Base-by-base conservation (phyloP, 92 coral and sea anemone genomes). In the Parazoanthus swiftii region DNA sequence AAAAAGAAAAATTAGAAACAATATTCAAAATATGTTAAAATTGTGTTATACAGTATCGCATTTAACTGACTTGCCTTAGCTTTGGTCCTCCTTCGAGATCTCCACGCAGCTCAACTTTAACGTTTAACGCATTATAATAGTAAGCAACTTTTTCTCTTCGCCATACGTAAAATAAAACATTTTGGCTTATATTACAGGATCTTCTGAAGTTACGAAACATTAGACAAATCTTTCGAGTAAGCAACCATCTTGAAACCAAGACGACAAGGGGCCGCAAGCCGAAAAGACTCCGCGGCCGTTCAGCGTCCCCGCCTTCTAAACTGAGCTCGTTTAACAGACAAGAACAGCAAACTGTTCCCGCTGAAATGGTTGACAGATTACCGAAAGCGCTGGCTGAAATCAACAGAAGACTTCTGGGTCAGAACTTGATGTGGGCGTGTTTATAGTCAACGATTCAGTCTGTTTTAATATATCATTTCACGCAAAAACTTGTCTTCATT, bases 391-490 rank as follows among this genome's bases (percentile, higher is more conserved):
- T 79, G 59, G 82, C 65, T 13, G 82, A 79, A 13, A 79, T 79
- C 66, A 79, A 79, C 82, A 79, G 66, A 79, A 79, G 82, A 79
- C 67, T 79, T 79, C 82, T 79, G 38, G 82, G 82, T 16, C 82
- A 79, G 65, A 79, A 79, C 21, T 29, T 79, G 59, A 79, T 79
- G 82, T 79, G 82, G 82, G 82, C 68, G 82, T 25, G 82, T 26
- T 26, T 79, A 79, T 79, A 79, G 37, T 51, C 1, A 54, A 54
- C 59, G 2, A 18, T 48, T 54, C 59, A 54, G 20, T 54, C 9
- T 13, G 4, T 54, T 11, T 54, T 54, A 11, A 54, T 54, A 54
- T 54, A 54, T 13, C 20, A 54, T 13, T 54, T 54, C 59, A 54
- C 59, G 16, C 16, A 51, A 54, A 54, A 54, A 13, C 59, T 54